Evolutionary conservation across 2,113 vertebrate species (phyloP), one percentile per base, ranked within the genome.

Genomic region (Lipophrys pholis): DNA sequence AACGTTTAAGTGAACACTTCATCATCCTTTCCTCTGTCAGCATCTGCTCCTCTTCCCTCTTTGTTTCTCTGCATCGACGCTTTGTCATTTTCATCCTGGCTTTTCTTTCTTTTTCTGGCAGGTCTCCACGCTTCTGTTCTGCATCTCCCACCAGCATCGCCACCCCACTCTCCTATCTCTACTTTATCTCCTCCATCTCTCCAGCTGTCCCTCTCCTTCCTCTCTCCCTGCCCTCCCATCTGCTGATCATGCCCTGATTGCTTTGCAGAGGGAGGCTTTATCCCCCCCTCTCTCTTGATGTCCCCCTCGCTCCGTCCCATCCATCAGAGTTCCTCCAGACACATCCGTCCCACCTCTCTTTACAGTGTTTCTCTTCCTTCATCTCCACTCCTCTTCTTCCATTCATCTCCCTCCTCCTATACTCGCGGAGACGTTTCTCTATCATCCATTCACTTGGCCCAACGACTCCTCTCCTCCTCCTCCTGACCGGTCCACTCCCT

Each of bases 191-290:
- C 81, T 73, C 73, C 71, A 86, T 92, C 74, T 81, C 82, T 78
- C 80, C 85, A 87, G 76, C 80, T 87, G 85, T 84, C 87, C 79
- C 76, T 70, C 46, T 80, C 16, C 56, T 77, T 81, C 82, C 39
- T 84, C 64, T 80, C 53, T 70, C 68, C 84, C 87, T 88, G 80
- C 81, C 82, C 85, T 85, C 76, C 91, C 91, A 88, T 93, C 87
- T 93, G 89, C 84, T 87, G 86, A 91, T 86, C 73, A 77, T 84
- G 82, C 68, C 85, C 78, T 77, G 80, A 88, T 89, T 84, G 78
- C 80, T 84, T 61, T 80, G 71, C 80, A 80, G 71, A 80, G 75
- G 73, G 53, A 84, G 59, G 60, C 67, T 69, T 62, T 39, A 65
- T 59, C 42, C 14, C 38, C 72, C 80, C 40, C 56, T 65, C 76